Base-by-base conservation (phyloP, 2,888 invertebrate species). In the Muscina levida region DNA sequence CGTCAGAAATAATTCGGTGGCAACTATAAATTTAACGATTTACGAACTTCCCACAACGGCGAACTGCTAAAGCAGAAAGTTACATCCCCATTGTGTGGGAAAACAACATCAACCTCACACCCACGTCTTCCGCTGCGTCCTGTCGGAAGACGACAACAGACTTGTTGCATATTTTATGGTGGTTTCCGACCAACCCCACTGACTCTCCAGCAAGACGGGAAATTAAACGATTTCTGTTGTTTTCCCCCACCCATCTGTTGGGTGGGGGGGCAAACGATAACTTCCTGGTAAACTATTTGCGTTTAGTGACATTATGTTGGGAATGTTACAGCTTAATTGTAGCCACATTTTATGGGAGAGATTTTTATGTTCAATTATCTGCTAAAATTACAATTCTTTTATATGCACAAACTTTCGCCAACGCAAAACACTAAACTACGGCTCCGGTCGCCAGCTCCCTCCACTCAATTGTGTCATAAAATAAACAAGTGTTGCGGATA, bases 271-370 rank as follows among this genome's bases (percentile, higher is more conserved):
- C 31, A 8, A 31, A 31, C 31, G 31, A 11, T 53, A 62, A 62
- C 62, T 62, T 62, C 31, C 31, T 62, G 37, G 42, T 22, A n/a
- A 39, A 62, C 62, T 62, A 62, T 62, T 62, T 13, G 19, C 37
- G 62, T 42, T 62, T 42, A 37, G 44, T 56, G 65, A 59, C 78
- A 67, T 74, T 66, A 71, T 39, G n/a, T 74, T 37, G 26, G 42
- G 37, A 13, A 44, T 62, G 74, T 79, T 67, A 79, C 72, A 75
- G 59, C 75, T 72, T 75, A 72, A 75, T 79, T 79, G 72, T 46
- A 68, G 42, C 42, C 39, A 79, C 39, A 62, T 62, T 62, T 62
- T 62, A 62, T 62, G 62, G 39, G 39, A 17, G 39, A 37, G 39
- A 37, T 19, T 62, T 75, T 74, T 62, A 72, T 62, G 72, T 57